Base-by-base conservation (phyloP, 2,797 vertebrate genomes). In the Choloepus didactylus region DNA sequence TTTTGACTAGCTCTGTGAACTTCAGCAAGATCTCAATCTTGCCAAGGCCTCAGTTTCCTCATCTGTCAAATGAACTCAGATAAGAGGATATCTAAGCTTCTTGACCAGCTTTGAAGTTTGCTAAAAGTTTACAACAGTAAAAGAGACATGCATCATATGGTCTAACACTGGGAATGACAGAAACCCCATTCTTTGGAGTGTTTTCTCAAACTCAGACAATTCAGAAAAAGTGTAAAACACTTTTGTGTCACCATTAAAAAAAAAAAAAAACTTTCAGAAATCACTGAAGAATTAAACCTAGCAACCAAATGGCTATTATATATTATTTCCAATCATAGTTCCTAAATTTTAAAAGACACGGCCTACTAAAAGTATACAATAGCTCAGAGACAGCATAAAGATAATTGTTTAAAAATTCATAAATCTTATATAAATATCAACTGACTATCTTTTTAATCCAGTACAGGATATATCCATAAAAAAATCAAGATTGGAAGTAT, bases 41-140 rank as follows among this genome's bases (percentile, higher is more conserved):
- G 18, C 35, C 27, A 1, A 5, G 51, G n/a, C 41, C 14, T 82
- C 62, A 14, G 25, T 38, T 62, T 88, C 60, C 73, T 86, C 79
- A 88, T 81, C 29, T 76, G 41, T 59, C 44, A 83, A 95, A 38
- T 80, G 18, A 79, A 76, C 56, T 79, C 27, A 59, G 9, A 60
- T 59, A 80, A 89, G 31, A 90, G 31, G 3, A 64, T 7, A 9
- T 59, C 60, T 27, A 56, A 44, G 15, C 83, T 82, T 84, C 72
- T 85, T 67, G 12, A 29, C 14, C 11, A 86, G 29, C 31, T 83
- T 35, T 67, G 41, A 90, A 66, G 70, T 92, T 86, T 82, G 56
- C 59, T 67, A 91, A 90, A 89, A 62, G 38, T 79, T 70, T 92
- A 91, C 10, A 70, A 86, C 14, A 70, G 56, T 92, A 89, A 95